Percentiles rank a stretch among this genome's conserved stretches.
Conservation (phyloP, 2,113 vertebrate genomes). For the Gymnarchus niloticus region DNA sequence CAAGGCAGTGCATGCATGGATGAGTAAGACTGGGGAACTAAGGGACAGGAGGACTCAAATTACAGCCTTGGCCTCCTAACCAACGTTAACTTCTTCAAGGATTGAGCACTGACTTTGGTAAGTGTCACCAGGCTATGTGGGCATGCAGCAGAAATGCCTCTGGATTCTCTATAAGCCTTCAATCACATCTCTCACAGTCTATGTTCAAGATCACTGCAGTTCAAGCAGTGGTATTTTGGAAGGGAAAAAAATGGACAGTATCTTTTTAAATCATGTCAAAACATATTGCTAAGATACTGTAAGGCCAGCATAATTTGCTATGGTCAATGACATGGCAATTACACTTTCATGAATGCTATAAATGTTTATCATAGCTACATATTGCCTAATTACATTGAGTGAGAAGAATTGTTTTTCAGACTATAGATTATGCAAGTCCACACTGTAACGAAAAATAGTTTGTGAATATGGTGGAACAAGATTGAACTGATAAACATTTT, state of each 20-base stretch:
- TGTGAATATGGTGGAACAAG: no score
- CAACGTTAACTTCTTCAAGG: neutral
- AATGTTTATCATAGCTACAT: neutral
- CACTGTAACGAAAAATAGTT: no score
- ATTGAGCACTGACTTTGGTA: neutral
- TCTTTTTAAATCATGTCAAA: no score
- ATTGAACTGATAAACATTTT: no score
- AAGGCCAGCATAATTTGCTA: neutral
- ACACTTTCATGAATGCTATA: neutral
- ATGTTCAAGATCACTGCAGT: no score
- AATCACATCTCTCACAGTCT: no score
- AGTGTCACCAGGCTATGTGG: neutral
- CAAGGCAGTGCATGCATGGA: neutral
- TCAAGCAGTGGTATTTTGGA: no score
- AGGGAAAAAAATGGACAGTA: no score
- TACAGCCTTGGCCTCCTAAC: neutral
- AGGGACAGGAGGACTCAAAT: neutral
- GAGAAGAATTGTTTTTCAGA: neutral
- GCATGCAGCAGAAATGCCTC: neutral
- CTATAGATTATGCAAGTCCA: no score
- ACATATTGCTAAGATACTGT: neutral
- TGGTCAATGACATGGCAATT: neutral
- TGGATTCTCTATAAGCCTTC: neutral
- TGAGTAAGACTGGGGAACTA: neutral
- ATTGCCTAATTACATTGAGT: neutral